These are phyloP conservation scores for Hystrix brachyura DNA, from an alignment of 2,113 vertebrate species.

Conservation along the genomic window DNA sequence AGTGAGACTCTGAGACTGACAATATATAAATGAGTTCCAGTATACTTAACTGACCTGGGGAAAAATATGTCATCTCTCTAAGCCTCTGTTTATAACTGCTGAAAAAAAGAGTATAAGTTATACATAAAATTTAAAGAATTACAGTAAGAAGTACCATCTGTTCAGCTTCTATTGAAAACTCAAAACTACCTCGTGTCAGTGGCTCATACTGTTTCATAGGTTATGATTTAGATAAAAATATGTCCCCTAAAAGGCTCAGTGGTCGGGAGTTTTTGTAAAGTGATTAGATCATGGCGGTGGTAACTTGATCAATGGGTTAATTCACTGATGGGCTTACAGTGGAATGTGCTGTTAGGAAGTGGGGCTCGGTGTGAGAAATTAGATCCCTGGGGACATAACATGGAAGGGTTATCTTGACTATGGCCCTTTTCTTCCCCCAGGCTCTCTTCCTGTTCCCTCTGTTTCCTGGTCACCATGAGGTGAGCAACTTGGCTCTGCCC, in stretches of 20 bases:
- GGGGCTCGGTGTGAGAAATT: neutral
- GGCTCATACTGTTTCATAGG: neutral
- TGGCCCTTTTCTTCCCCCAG: neutral
- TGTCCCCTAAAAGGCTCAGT: too few relatives aligned
- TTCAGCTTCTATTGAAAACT: neutral
- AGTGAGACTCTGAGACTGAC: neutral
- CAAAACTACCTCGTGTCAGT: neutral
- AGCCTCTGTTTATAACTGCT: neutral
- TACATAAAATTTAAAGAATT: neutral
- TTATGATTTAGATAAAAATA: neutral
- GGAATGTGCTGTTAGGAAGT: too few relatives aligned
- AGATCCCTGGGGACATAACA: neutral
- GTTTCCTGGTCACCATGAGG: neutral
- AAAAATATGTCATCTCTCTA: slow-evolving; percentile 18
- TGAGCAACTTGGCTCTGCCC: neutral
- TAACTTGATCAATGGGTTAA: neutral
- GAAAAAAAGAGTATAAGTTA: neutral
- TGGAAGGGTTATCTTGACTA: neutral
- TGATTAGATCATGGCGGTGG: neutral
- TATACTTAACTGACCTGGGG: neutral
- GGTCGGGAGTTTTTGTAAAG: neutral
- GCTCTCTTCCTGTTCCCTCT: neutral
- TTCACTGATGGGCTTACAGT: neutral
- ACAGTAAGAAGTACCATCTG: neutral
- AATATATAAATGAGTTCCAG: neutral